Evolutionary conservation across 2,888 invertebrate genomes (phyloP).

Genomic region (Watsonalla binaria): DNA sequence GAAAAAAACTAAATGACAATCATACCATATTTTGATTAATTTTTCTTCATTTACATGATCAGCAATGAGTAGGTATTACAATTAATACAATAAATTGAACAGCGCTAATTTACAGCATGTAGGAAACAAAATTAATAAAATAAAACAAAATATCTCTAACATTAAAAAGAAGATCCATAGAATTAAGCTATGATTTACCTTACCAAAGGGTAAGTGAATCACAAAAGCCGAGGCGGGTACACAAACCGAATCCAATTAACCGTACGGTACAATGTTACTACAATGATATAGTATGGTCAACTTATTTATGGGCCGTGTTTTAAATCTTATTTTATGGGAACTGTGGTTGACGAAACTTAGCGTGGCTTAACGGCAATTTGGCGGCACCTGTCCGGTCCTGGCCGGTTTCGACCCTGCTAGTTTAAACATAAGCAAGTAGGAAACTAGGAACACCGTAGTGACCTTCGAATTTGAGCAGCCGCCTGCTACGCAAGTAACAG

Average conservation of each 20-base stretch:
- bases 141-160: not conserved
- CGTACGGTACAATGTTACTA: slow-evolving; percentile 38
- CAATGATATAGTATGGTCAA: slow-evolving; percentile 48
- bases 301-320: slow-evolving; percentile 55
- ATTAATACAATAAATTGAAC: too few relatives aligned
- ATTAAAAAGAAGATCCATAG: slow-evolving; percentile 8
- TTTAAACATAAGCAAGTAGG: slow-evolving; percentile 26
- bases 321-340: slow-evolving; percentile 78
- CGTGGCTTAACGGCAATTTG: slow-evolving; percentile 60
- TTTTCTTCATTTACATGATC: too few relatives aligned
- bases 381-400: slow-evolving; percentile 35
- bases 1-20: too few relatives aligned
- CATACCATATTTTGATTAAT: too few relatives aligned
- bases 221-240: slow-evolving; percentile 41
- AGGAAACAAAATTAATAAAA: too few relatives aligned
- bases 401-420: slow-evolving; percentile 32
- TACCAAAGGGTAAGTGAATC: slow-evolving; percentile 15
- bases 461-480: too few relatives aligned
- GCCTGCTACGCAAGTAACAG: too few relatives aligned
- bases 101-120: too few relatives aligned
- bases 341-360: slow-evolving; percentile 63
- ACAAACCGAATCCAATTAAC: slow-evolving; percentile 58
- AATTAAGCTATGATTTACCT: slow-evolving; percentile 20
- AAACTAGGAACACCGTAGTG: too few relatives aligned
- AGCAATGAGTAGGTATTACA: too few relatives aligned